Base-by-base conservation (phyloP, 2,888 invertebrate species). In the Eupelmus urozonus region DNA sequence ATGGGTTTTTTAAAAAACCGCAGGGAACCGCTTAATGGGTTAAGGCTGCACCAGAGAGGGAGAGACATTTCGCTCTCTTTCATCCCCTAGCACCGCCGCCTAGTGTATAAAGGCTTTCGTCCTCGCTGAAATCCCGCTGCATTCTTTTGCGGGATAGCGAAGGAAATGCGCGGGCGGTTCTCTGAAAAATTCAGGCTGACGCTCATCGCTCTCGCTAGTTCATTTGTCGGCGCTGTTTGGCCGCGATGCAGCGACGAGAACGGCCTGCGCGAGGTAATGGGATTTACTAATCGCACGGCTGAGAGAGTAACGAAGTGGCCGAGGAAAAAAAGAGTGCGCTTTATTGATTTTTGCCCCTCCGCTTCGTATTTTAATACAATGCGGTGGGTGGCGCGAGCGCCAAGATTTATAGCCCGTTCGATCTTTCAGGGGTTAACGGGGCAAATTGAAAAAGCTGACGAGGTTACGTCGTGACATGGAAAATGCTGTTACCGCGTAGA, bases 1-100 rank as follows among this genome's bases (percentile, higher is more conserved):
- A 79, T 72, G 72, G 72, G 25, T 79, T 76, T 79, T n/a, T 79
- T 71, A 71, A 76, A 72, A 62, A 78, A 76, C 67, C 75, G 57
- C 74, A 55, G 16, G 29, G 3, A 9, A 25, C 18, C 9, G 42
- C 70, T 59, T 78, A 74, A 74, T 78, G 69, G 73, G 45, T 63
- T 69, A 49, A 42, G 11, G 34, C 45, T 27, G 67, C 45, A 45
- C 57, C 34, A 18, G 34, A 3, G 9, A 34, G 34, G 9, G 34
- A 34, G 34, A 34, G n/a, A n/a, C n/a, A n/a, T n/a, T n/a, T n/a
- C n/a, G n/a, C n/a, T n/a, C n/a, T n/a, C n/a, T n/a, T n/a, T n/a
- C n/a, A n/a, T n/a, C n/a, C n/a, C n/a, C n/a, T n/a, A n/a, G n/a
- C n/a, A n/a, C n/a, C n/a, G n/a, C n/a, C n/a, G n/a, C n/a, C n/a